These are phyloP conservation scores for Arenaria interpres DNA, from an alignment of 2,113 vertebrate species.

Conservation along the genomic window DNA sequence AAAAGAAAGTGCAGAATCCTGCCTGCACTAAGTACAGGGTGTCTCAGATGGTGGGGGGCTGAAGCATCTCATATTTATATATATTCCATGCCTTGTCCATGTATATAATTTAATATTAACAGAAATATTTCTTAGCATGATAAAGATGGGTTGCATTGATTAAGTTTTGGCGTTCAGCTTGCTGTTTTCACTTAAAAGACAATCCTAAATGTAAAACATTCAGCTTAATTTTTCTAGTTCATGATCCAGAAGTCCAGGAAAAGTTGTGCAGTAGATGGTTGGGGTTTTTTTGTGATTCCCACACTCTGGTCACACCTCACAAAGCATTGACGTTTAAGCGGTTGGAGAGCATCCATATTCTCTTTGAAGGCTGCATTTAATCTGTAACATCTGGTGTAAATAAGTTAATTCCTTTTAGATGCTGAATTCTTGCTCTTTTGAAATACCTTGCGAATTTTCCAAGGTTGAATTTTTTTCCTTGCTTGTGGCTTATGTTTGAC, in stretches of 20 bases:
- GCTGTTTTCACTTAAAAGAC: background rate
- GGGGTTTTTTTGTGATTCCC: background rate
- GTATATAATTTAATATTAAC: background rate
- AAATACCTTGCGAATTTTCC: constrained; percentile 13
- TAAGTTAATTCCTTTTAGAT: constrained; percentile 21
- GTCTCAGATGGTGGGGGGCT: rapidly evolving
- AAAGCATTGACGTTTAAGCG: background rate
- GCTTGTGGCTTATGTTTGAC: background rate
- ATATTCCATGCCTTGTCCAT: background rate
- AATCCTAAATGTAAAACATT: background rate
- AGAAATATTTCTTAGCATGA: background rate
- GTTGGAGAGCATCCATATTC: background rate
- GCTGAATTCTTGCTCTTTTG: background rate
- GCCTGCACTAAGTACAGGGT: background rate
- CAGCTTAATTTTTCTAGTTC: background rate
- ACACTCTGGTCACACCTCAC: constrained; percentile 1
- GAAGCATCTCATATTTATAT: background rate
- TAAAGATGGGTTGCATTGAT: background rate
- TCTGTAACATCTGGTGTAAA: constrained; percentile 37
- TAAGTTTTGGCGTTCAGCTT: background rate
- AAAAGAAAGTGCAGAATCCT: background rate
- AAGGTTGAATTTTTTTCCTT: background rate
- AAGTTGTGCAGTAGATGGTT: background rate
- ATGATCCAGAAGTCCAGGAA: background rate
- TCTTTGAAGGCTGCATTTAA: background rate